Base-by-base conservation (phyloP, 2,888 invertebrate genomes). In the Stramonita haemastoma region DNA sequence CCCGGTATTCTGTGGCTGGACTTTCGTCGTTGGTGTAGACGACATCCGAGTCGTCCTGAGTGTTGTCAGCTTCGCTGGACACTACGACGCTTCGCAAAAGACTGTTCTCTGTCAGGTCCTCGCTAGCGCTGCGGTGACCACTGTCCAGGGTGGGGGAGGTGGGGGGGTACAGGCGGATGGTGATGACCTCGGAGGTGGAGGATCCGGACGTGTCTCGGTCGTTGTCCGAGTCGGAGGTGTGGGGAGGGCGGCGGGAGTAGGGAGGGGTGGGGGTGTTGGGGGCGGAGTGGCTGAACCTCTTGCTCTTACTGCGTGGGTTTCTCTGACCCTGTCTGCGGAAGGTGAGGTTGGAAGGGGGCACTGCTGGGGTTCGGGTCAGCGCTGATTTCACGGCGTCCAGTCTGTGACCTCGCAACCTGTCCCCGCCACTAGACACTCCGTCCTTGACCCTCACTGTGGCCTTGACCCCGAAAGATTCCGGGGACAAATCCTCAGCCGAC, bases 41-140 rank as follows among this genome's bases (percentile, higher is more conserved):
- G 36, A 66, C 81, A 81, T 89, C 86, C 15, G 86, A 87, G 81
- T 89, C 89, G 83, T 91, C 91, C n/a, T 90, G 89, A 5, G 91
- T 91, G 86, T 91, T 90, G 79, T 91, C 91, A 0, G 90, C 91
- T 57, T 91, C 91, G 87, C 91, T 91, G 56, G 91, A 89, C 77
- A 89, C 91, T 0, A 90, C 91, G 57, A 90, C 90, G 83, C 91
- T 91, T n/a, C 90, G 90, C 19, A 90, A 90, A 26, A 87, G 84
- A 34, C 89, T 90, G 66, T 56, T 81, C 17, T 73, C 89, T 46
- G 84, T 88, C 46, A 79, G 88, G 29, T 87, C 83, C 56, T 66
- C 88, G 56, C 79, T 84, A 32, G 79, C 86, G 88, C 70, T 89
- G 79, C 86, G 60, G 26, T 84, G 89, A 13, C 19, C 84, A 36